A percentile compares a stretch with the other conserved stretches of the same genome.
Evolutionary conservation across 2,888 invertebrate species (phyloP).

Genomic region (Darwinula stevensoni): DNA sequence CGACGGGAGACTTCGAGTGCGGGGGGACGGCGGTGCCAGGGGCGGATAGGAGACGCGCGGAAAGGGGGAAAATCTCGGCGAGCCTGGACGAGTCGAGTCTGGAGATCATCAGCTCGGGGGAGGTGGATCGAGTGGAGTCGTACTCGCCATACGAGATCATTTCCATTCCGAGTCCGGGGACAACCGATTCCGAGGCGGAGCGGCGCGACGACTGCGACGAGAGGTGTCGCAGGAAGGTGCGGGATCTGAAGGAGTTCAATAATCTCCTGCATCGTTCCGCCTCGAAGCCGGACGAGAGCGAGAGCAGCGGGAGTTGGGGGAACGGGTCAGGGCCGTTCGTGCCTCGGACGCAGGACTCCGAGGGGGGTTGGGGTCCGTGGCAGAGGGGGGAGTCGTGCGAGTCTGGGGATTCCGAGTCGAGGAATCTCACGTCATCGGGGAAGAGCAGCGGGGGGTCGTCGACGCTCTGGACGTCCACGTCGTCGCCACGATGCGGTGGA

Average conservation of each 20-base stretch:
- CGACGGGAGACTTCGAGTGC: not conserved
- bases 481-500: too few species aligned
- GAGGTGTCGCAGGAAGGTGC: conserved; percentile 35
- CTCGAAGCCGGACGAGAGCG: conserved; percentile 4
- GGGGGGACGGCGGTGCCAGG: not conserved
- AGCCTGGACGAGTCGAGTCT: too few species aligned
- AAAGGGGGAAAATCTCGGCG: not conserved
- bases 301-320: conserved; percentile 4
- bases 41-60: too few species aligned
- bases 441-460: too few species aligned
- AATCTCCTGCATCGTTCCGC: conserved; percentile 25
- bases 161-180: too few species aligned
- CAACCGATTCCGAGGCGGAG: too few species aligned
- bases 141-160: conserved; percentile 1
- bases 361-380: conserved; percentile 3
- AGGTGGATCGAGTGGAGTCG: not conserved
- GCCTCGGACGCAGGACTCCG: conserved; percentile 3
- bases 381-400: too few species aligned
- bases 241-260: conserved; percentile 54
- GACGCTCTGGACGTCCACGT: too few species aligned
- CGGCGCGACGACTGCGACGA: too few species aligned
- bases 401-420: too few species aligned
- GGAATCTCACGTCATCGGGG: too few species aligned
- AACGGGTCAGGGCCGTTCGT: not conserved
- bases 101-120: not conserved